Conservation (phyloP, 1,140 invertebrate species). For the Calliopsis andreniformis region DNA sequence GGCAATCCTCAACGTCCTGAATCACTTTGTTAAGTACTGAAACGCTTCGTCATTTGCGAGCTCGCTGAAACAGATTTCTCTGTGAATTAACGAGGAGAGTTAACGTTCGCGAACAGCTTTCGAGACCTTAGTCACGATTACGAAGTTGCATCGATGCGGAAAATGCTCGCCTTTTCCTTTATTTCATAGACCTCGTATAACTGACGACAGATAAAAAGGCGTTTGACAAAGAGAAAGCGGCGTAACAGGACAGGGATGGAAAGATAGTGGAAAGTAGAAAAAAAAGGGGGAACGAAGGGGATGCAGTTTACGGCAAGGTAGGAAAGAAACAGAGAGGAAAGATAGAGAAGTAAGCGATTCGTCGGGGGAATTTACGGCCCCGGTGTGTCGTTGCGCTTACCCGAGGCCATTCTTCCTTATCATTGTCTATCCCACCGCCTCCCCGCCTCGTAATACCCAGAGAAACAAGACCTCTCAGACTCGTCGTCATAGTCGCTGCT, state of each 20-base stretch:
- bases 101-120: not conserved
- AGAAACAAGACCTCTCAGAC: conserved; percentile 29
- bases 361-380: conserved; percentile 55
- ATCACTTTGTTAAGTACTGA: not conserved
- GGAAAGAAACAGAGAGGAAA: conserved; percentile 15
- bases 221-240: too few species aligned
- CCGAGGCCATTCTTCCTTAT: conserved; percentile 54
- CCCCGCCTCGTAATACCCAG: conserved; percentile 11
- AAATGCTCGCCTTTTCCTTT: not conserved
- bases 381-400: conserved; percentile 51
- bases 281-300: not conserved
- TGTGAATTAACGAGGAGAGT: conserved; percentile 13
- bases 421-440: conserved; percentile 52
- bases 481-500: conserved; percentile 27
- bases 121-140: not conserved
- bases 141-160: conserved; percentile 1
- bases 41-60: too few species aligned
- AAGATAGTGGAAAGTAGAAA: too few species aligned
- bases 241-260: too few species aligned
- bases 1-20: not conserved
- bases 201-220: too few species aligned
- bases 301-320: not conserved
- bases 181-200: not conserved
- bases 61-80: not conserved
- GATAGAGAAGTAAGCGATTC: conserved; percentile 37